Evolutionary conservation across 2,113 vertebrate genomes (phyloP).

Genomic region (Pristiophorus japonicus): DNA sequence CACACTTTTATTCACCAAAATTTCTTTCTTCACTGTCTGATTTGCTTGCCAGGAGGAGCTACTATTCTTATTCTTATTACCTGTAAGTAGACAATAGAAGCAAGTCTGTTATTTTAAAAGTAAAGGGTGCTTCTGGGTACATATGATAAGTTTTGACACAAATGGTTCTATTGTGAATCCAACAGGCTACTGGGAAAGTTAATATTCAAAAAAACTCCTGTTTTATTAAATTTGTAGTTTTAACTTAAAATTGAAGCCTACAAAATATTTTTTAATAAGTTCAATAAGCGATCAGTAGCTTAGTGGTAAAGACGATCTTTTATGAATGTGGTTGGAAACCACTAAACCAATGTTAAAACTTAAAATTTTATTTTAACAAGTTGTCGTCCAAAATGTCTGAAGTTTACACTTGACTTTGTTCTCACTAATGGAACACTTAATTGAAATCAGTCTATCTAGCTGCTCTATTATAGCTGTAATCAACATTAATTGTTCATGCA

Average conservation of each 20-base stretch:
- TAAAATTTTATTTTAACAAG: too few relatives aligned
- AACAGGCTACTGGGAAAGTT: not conserved
- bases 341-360: not conserved
- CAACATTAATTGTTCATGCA: not conserved
- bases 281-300: not conserved
- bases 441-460: not conserved
- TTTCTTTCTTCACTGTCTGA: constrained; percentile 94
- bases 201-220: not conserved
- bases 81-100: constrained; percentile 98
- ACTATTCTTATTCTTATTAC: constrained; percentile 99
- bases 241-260: not conserved
- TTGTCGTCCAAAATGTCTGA: not conserved
- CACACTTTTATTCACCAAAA: constrained; percentile 96
- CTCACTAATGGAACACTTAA: not conserved
- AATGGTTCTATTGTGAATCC: not conserved
- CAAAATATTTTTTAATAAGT: not conserved
- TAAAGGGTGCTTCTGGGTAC: not conserved
- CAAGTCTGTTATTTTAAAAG: constrained; percentile 45
- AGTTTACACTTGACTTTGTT: not conserved
- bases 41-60: constrained; percentile 99
- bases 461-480: not conserved
- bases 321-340: not conserved
- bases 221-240: not conserved
- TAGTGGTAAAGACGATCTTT: not conserved
- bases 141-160: constrained; percentile 36